These are phyloP conservation scores for Caenorhabditis sp. DNA, from an alignment of 2,888 invertebrate species.

Conservation along the genomic window DNA sequence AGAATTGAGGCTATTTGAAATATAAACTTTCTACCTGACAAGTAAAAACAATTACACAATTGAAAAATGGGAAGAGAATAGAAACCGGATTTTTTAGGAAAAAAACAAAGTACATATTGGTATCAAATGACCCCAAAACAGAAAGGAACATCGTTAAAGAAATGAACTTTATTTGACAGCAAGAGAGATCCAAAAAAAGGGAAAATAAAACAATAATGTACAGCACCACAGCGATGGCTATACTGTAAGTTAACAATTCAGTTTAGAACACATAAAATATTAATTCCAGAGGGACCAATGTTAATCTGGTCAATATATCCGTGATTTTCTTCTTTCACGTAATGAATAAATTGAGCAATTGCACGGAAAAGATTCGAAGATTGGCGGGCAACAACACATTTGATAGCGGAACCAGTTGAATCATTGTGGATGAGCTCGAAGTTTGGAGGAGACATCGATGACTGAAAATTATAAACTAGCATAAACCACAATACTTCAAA, in stretches of 20 bases:
- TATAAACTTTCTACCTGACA: too few species aligned
- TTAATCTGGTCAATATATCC: conserved; percentile 42
- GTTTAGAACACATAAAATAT: conserved; percentile 28
- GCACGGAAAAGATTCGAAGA: conserved; percentile 43
- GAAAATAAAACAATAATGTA: too few species aligned
- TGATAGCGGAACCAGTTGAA: conserved; percentile 25
- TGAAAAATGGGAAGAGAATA: too few species aligned
- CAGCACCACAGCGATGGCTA: too few species aligned
- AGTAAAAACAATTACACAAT: too few species aligned
- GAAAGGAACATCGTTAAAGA: too few species aligned
- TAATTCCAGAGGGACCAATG: conserved; percentile 45
- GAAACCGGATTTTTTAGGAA: too few species aligned
- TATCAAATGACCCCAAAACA: too few species aligned
- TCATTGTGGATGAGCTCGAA: conserved; percentile 44
- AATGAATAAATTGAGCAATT: conserved; percentile 47
- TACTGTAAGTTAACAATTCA: conserved; percentile 10
- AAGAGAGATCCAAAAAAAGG: not conserved
- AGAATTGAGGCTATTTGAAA: too few species aligned
- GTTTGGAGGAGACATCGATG: conserved; percentile 32
- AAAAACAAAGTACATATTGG: too few species aligned
- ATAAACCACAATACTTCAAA: too few species aligned
- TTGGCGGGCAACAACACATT: conserved; percentile 31
- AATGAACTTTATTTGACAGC: not conserved
- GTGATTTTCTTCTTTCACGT: conserved; percentile 42
- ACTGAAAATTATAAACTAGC: too few species aligned